These are phyloP conservation scores for Piliocolobus tephrosceles DNA, from an alignment of 2,113 vertebrate species.

Conservation along the genomic window DNA sequence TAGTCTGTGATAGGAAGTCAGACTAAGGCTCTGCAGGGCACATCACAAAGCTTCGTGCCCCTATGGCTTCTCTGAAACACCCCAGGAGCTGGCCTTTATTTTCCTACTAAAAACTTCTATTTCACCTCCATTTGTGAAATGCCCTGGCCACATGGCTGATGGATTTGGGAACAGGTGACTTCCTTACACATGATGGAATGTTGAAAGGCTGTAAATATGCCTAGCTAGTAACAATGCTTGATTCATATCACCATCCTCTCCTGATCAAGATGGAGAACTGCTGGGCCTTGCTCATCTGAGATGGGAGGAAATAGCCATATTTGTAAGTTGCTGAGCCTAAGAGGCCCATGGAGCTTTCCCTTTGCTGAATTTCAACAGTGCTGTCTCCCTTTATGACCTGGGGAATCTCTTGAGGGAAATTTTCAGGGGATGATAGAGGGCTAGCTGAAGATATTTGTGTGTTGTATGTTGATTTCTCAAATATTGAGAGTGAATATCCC, in stretches of 20 bases:
- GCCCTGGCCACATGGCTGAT: neutral
- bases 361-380: neutral
- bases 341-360: no score
- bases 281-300: rapidly evolving
- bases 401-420: neutral
- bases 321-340: neutral
- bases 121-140: neutral
- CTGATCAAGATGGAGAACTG: neutral
- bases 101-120: neutral
- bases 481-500: constrained; percentile 28
- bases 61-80: neutral
- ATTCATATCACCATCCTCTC: no score
- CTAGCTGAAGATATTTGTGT: neutral
- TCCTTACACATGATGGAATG: neutral
- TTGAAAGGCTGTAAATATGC: neutral
- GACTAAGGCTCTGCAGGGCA: neutral
- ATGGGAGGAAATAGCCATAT: neutral
- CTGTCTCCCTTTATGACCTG: neutral
- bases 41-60: neutral
- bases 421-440: neutral
- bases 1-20: rapidly evolving
- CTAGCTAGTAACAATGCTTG: neutral
- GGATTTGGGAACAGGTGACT: neutral
- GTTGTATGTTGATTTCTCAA: neutral
- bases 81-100: neutral